A percentile compares a stretch with the other conserved stretches of the same genome.
Conservation (phyloP, 2,888 invertebrate species). For the Coenonympha arcania region DNA sequence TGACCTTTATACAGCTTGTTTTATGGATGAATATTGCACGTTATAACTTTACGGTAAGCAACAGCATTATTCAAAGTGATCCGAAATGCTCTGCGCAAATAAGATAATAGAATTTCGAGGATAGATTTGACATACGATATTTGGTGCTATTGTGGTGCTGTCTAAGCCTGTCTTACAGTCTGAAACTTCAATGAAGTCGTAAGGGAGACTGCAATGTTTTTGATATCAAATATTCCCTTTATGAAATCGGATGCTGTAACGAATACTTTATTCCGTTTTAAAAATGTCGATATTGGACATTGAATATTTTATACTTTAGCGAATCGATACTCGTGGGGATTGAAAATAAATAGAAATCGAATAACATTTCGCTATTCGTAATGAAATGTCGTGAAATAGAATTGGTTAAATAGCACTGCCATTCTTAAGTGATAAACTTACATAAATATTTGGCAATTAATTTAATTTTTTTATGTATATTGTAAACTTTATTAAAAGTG, state of each 20-base stretch:
- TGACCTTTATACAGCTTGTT: conserved; percentile 20
- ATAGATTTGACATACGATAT: conserved; percentile 33
- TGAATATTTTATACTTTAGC: neutral
- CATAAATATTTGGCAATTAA: too few relatives aligned
- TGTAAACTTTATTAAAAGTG: too few relatives aligned
- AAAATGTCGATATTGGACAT: neutral
- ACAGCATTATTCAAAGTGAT: conserved; percentile 38
- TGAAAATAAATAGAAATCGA: too few relatives aligned
- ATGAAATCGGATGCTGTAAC: too few relatives aligned
- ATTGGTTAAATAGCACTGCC: too few relatives aligned
- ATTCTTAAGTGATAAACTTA: too few relatives aligned
- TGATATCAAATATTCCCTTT: conserved; percentile 11
- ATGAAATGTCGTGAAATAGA: too few relatives aligned
- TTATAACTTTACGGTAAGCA: conserved; percentile 15
- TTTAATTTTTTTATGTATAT: too few relatives aligned
- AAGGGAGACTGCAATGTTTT: conserved; percentile 9
- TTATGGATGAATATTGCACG: conserved; percentile 16
- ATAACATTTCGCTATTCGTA: too few relatives aligned
- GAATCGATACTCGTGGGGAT: too few relatives aligned
- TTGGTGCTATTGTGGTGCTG: conserved; percentile 20
- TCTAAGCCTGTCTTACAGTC: conserved; percentile 19
- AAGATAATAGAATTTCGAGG: conserved; percentile 47
- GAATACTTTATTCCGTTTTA: neutral
- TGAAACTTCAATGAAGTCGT: conserved; percentile 1
- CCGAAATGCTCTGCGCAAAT: conserved; percentile 40